These are phyloP conservation scores for Phrynosoma blainvillii DNA, from an alignment of 2,113 vertebrate genomes.

Conservation along the genomic window DNA sequence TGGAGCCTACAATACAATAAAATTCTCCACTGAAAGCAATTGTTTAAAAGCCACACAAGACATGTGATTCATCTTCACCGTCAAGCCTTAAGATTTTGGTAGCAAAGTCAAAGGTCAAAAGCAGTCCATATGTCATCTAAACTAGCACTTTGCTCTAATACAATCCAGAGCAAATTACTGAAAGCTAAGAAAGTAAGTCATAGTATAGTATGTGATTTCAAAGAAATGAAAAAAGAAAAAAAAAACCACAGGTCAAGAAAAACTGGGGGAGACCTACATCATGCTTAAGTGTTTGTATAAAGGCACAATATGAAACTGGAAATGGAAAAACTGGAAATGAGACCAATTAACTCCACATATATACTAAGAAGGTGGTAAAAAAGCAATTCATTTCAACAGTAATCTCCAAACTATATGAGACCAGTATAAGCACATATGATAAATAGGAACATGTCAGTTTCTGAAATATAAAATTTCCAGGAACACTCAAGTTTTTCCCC, in stretches of 20 bases:
- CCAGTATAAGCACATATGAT: background rate
- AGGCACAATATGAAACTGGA: background rate
- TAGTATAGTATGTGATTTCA: background rate
- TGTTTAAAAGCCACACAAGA: background rate
- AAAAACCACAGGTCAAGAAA: background rate
- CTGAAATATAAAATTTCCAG: no score
- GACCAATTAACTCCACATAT: background rate
- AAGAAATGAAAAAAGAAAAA: background rate
- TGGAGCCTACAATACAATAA: background rate
- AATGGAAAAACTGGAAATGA: background rate
- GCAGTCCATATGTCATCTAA: background rate
- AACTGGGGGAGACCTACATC: background rate
- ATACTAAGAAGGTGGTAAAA: background rate
- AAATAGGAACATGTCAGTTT: background rate
- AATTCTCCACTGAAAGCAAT: no score
- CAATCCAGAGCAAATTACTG: background rate
- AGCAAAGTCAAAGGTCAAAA: background rate
- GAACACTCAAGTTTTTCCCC: no score
- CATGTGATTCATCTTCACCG: background rate
- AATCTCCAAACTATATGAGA: background rate
- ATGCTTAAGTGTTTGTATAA: background rate
- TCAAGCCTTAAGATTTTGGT: background rate
- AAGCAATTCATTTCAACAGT: no score
- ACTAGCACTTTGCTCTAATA: background rate
- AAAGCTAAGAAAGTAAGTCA: background rate